Evolutionary conservation across 2,797 vertebrate species (phyloP).

Genomic region (Podarcis lilfordi): DNA sequence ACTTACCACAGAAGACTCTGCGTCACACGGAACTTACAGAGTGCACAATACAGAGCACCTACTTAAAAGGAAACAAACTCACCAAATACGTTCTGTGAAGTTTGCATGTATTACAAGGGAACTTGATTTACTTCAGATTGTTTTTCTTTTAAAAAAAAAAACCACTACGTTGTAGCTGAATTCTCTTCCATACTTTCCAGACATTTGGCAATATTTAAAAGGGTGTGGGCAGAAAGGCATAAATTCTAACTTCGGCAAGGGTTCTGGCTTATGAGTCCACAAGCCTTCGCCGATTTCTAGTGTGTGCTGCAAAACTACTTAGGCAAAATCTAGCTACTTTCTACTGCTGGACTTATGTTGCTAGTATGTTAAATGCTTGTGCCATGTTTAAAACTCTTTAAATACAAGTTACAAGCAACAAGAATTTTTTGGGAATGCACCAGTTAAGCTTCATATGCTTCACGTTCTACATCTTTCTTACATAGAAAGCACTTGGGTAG

Average conservation of each 20-base stretch:
- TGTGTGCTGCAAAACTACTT: neutral
- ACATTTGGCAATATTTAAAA: neutral
- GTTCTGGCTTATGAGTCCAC: constrained; percentile 44
- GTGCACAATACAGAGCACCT: constrained; percentile 84
- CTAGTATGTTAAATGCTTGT: neutral
- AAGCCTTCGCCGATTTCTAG: neutral
- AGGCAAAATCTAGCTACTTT: neutral
- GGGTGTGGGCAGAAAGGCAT: constrained; percentile 26
- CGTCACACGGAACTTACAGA: constrained; percentile 80
- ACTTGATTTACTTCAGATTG: constrained; percentile 54
- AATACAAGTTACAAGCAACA: neutral
- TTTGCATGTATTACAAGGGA: constrained; percentile 74
- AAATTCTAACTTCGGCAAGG: constrained; percentile 57
- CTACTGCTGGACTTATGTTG: neutral
- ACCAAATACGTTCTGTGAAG: constrained; percentile 78
- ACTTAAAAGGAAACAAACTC: constrained; percentile 84
- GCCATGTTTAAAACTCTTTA: neutral
- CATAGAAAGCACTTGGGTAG: neutral
- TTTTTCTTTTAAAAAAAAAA: neutral
- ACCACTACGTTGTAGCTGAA: neutral
- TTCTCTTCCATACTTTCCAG: constrained; percentile 29
- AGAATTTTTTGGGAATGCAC: neutral
- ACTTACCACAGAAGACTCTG: constrained; percentile 83
- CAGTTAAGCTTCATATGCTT: constrained; percentile 3
- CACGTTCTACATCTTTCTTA: neutral